These are phyloP conservation scores for Perognathus longimembris DNA, from an alignment of 2,113 vertebrate species.

Conservation along the genomic window DNA sequence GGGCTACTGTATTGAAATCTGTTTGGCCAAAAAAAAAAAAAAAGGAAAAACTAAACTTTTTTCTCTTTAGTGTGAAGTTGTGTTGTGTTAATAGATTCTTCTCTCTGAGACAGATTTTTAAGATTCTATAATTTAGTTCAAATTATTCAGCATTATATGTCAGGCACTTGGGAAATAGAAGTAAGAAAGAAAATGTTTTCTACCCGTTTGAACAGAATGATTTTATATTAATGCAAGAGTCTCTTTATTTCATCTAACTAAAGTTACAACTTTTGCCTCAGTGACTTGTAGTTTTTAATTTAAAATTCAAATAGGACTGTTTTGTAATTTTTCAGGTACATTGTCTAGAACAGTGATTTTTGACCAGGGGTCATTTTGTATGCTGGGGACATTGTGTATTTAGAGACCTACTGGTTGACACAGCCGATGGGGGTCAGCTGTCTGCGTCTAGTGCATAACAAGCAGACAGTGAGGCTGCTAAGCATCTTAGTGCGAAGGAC, in stretches of 20 bases:
- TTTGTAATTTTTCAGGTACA: slow-evolving; percentile 9
- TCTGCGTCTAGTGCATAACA: neutral
- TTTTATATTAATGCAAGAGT: neutral
- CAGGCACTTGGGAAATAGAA: slow-evolving; percentile 3
- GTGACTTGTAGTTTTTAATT: neutral
- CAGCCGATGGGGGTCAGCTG: neutral
- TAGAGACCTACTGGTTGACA: neutral
- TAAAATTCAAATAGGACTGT: neutral
- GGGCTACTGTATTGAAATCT: too few relatives aligned
- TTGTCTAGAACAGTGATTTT: neutral
- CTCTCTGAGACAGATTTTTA: neutral
- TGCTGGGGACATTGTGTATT: neutral
- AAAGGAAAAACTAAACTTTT: neutral
- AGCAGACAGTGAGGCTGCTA: neutral
- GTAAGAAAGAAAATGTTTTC: slow-evolving; percentile 3
- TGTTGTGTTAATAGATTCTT: neutral
- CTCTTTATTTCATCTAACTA: slow-evolving; percentile 28
- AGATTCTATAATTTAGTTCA: neutral
- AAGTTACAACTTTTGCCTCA: slow-evolving; percentile 28
- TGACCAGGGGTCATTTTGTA: neutral
- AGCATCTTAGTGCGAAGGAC: too few relatives aligned
- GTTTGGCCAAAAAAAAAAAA: neutral
- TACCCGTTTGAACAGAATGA: neutral
- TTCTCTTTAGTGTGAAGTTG: neutral
- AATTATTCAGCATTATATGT: neutral